Evolutionary conservation across 2,888 invertebrate genomes (phyloP).

Genomic region (Andrena hattorfiana): DNA sequence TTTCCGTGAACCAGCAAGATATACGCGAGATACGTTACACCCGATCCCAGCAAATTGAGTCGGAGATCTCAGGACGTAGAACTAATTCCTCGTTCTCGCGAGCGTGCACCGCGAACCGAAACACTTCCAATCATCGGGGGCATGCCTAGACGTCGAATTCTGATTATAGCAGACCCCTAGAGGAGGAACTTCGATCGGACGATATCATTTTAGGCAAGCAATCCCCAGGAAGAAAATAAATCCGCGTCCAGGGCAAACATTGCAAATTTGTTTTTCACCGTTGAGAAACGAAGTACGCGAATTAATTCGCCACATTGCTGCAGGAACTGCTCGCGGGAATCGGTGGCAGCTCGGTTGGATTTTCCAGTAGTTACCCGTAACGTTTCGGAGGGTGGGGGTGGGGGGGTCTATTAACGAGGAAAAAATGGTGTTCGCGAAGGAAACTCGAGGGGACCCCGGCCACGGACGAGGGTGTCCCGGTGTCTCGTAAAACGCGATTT

Average conservation of each 20-base stretch:
- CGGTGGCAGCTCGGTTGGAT: neutral
- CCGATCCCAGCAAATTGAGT: too few species aligned
- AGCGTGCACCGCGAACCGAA: too few species aligned
- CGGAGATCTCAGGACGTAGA: too few species aligned
- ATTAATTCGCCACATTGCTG: conserved; percentile 22
- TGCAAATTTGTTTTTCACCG: conserved; percentile 10
- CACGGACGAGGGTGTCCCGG: conserved; percentile 60
- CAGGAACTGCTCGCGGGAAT: conserved; percentile 32
- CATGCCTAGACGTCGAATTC: too few species aligned
- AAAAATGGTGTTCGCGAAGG: conserved; percentile 53
- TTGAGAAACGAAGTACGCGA: neutral
- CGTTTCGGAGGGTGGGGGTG: neutral
- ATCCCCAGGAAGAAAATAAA: neutral
- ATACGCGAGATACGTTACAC: too few species aligned
- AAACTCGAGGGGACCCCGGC: conserved; percentile 20
- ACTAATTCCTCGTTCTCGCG: too few species aligned
- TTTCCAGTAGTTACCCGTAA: conserved; percentile 31
- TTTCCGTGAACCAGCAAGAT: too few species aligned
- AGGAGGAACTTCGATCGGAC: too few species aligned
- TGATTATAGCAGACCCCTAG: too few species aligned
- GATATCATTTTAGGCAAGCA: neutral
- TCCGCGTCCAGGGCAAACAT: neutral
- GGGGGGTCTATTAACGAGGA: conserved; percentile 51
- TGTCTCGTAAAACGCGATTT: conserved; percentile 75
- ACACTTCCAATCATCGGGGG: too few species aligned